Base-by-base conservation (phyloP, 2,113 vertebrate genomes). In the Opisthocomus hoazin region DNA sequence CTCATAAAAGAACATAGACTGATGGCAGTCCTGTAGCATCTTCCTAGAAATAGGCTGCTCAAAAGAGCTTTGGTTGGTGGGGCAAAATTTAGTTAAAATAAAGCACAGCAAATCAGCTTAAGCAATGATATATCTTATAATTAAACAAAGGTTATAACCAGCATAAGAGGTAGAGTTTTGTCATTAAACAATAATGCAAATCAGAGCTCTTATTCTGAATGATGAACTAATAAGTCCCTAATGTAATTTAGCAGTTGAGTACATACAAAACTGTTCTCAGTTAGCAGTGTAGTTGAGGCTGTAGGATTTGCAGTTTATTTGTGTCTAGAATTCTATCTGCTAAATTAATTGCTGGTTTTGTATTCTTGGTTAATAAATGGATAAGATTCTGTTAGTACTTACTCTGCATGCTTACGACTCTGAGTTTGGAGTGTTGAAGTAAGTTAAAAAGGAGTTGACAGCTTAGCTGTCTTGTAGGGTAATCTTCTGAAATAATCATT, bases 161-260 rank as follows among this genome's bases (percentile, higher is more conserved):
- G 54, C 27, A 9, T n/a, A 61, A 94, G 70, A 84, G 32, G 57
- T 69, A 79, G 89, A 83, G 68, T 87, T 96, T 89, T 93, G 58
- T 88, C 82, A 88, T 95, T 91, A 94, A 91, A 83, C 84, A 93
- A 50, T 94, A 83, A 88, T 80, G 71, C 58, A 88, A 88, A 92
- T 96, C 61, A 54, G 45, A 94, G 86, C 57, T 96, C 24, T 89
- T 87, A 48, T 6, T 95, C 45, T 92, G 57, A 51, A n/a, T 32
- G 70, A 84, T 84, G 84, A 91, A 24, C 84, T 92, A 68, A 21
- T 81, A 92, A 89, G 71, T 75, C 61, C 41, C 82, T 82, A 41
- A 87, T 87, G 50, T 29, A 70, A 58, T 92, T 93, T 81, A 79
- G 80, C n/a, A 65, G 51, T 39, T 64, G 50, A 60, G 61, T 45